Evolutionary conservation across 2,888 invertebrate genomes (phyloP).

Genomic region (Trachelus troglodyta): DNA sequence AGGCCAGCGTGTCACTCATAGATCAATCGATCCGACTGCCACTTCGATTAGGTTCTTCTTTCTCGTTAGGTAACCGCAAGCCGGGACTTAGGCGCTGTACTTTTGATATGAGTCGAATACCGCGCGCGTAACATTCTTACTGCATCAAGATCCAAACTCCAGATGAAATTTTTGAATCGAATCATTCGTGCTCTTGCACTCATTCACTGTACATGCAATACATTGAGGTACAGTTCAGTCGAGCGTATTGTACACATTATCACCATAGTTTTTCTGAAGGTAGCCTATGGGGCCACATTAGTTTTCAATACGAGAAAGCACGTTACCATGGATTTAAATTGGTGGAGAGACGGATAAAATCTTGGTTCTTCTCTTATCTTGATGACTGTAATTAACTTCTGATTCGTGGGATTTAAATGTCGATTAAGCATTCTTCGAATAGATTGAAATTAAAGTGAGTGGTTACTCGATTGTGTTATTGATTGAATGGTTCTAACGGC

Average conservation of each 20-base stretch:
- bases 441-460: too few species aligned
- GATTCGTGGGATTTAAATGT: too few species aligned
- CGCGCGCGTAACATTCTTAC: too few species aligned
- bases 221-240: conserved; percentile 27
- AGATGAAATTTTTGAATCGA: background rate
- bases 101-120: background rate
- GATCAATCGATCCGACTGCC: background rate
- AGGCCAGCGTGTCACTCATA: conserved; percentile 23
- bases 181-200: background rate
- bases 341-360: too few species aligned
- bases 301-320: conserved; percentile 17
- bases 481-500: too few species aligned
- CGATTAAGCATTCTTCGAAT: too few species aligned
- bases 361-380: background rate
- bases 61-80: background rate
- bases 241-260: conserved; percentile 30
- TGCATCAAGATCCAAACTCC: too few species aligned
- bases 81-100: background rate
- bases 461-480: too few species aligned
- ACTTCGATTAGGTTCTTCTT: background rate
- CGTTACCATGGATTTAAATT: conserved; percentile 20
- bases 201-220: conserved; percentile 14
- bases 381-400: too few species aligned
- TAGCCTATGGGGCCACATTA: too few species aligned
- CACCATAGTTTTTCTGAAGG: too few species aligned